Conservation (phyloP, 64 coral and sea anemone genomes). For the Trachythela sp. region DNA sequence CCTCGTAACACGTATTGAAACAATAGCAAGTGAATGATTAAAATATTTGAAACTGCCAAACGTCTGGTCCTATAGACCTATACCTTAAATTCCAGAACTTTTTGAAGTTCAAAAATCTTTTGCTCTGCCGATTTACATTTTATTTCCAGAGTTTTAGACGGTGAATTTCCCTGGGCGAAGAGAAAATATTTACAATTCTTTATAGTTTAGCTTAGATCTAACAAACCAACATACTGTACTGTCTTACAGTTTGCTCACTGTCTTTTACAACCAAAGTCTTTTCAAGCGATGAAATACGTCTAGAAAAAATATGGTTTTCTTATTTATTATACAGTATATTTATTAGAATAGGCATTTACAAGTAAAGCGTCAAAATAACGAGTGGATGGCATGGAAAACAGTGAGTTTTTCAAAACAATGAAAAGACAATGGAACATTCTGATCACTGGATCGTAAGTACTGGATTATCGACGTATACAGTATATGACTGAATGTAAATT, state of each 20-base stretch:
- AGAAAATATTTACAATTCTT: neutral
- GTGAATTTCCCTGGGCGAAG: neutral
- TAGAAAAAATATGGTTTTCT: too few species aligned
- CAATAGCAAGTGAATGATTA: too few species aligned
- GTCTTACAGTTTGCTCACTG: neutral
- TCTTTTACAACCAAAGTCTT: neutral
- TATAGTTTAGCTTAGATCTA: neutral
- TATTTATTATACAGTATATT: too few species aligned
- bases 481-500: too few species aligned
- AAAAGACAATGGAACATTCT: too few species aligned
- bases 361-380: too few species aligned
- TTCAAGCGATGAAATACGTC: neutral
- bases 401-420: too few species aligned
- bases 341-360: too few species aligned
- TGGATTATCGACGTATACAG: too few species aligned
- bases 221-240: neutral
- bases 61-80: neutral
- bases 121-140: neutral
- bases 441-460: too few species aligned
- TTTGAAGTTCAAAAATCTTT: constrained; percentile 12
- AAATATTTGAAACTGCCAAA: neutral
- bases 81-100: constrained; percentile 7
- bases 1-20: too few species aligned
- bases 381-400: too few species aligned
- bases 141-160: neutral